Conservation (phyloP, 2,888 invertebrate species). For the Tryphoninae sp. region DNA sequence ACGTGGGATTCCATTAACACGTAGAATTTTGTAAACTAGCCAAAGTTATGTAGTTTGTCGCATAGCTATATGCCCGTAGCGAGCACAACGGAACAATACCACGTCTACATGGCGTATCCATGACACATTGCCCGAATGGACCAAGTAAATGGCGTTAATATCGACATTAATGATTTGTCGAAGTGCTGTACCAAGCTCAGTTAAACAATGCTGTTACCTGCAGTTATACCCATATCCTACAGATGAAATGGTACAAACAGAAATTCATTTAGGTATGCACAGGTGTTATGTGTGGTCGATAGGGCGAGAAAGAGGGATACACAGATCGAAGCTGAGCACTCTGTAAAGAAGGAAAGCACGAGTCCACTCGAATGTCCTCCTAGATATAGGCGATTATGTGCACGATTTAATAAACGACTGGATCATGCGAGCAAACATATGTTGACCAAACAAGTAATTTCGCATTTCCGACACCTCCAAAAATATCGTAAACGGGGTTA, state of each 20-base stretch:
- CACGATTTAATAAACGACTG: constrained; percentile 36
- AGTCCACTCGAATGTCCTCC: constrained; percentile 2
- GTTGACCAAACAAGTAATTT: constrained; percentile 17
- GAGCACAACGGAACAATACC: constrained; percentile 16
- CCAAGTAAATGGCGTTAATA: constrained; percentile 40
- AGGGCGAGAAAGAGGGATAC: constrained; percentile 6
- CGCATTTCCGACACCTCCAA: neutral
- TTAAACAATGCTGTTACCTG: constrained; percentile 29
- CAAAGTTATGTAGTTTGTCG: constrained; percentile 19
- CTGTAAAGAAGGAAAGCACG: neutral
- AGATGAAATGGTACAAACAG: constrained; percentile 28
- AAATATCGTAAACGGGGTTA: too few relatives aligned
- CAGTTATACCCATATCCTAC: constrained; percentile 5
- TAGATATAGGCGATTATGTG: constrained; percentile 2
- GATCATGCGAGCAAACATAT: constrained; percentile 37
- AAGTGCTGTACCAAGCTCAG: neutral
- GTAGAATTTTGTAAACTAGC: constrained; percentile 31
- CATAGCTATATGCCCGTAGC: neutral
- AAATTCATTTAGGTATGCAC: constrained; percentile 44
- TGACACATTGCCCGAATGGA: constrained; percentile 37
- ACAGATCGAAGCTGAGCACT: neutral
- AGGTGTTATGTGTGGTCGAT: constrained; percentile 23
- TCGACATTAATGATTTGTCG: constrained; percentile 54
- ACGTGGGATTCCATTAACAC: constrained; percentile 1
- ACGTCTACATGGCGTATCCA: neutral